Conservation (phyloP, 2,888 invertebrate species). For the Brenthis ino region DNA sequence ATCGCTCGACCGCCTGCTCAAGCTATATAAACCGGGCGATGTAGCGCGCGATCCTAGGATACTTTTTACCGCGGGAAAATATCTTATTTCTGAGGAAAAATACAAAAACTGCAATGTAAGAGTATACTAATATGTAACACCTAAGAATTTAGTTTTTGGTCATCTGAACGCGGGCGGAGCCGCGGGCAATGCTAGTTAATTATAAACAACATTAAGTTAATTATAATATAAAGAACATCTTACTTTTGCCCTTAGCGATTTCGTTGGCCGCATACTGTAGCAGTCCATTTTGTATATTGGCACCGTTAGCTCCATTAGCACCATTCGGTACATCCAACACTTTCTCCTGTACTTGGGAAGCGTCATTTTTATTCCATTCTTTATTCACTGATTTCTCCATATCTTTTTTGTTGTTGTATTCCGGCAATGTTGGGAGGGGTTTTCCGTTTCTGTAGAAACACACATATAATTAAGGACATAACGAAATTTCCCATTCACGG, state of each 20-base stretch:
- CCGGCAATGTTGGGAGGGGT: constrained; percentile 84
- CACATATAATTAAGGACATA: too few species aligned
- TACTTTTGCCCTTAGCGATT: constrained; percentile 82
- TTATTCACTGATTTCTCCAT: constrained; percentile 65
- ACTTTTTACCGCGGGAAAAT: too few species aligned
- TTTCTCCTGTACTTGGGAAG: constrained; percentile 72
- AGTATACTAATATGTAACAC: too few species aligned
- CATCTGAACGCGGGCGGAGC: too few species aligned
- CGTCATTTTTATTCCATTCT: constrained; percentile 81
- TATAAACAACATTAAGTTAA: neutral
- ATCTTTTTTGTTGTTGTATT: constrained; percentile 78
- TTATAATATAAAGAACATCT: constrained; percentile 35
- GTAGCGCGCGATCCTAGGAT: too few species aligned
- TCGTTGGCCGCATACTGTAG: constrained; percentile 84
- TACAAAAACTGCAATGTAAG: too few species aligned
- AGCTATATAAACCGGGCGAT: too few species aligned
- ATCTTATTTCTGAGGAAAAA: too few species aligned
- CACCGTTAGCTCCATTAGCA: constrained; percentile 68
- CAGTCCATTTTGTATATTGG: constrained; percentile 73
- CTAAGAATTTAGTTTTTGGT: too few species aligned
- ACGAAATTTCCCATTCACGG: too few species aligned
- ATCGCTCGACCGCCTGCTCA: too few species aligned
- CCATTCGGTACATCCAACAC: constrained; percentile 59
- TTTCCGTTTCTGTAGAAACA: constrained; percentile 81
- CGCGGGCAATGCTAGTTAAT: too few species aligned